Evolutionary conservation across 2,113 vertebrate genomes (phyloP), one percentile per base, ranked within the genome.

Genomic region (Micronycteris hirsuta): DNA sequence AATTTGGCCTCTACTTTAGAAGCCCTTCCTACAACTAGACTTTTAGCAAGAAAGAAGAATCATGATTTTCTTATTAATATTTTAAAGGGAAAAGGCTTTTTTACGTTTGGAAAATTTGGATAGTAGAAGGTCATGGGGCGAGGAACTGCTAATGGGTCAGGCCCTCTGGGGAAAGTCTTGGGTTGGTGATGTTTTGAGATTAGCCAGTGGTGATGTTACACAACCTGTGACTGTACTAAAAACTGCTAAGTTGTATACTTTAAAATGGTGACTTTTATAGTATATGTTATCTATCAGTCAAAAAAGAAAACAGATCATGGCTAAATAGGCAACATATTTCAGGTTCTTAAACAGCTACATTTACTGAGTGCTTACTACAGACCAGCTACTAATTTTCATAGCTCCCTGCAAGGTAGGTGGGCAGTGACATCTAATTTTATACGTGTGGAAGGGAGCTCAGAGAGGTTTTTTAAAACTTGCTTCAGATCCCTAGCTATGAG

Each of bases 311-410:
- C 76, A 86, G 9, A n/a, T 14, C 28, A 76, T 33, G 33, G 3
- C 83, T 94, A 96, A 86, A 97, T 95, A 91, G 94, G 86, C 97
- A 96, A 94, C 91, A 33, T 91, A 88, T 94, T 85, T 96, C 95
- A 88, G 63, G 47, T 67, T 73, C n/a, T 74, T 38, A 47, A 87
- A 10, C 16, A 76, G 36, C 49, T 88, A 74, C 36, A 80, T 56
- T 70, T 81, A 31, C 70, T 54, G 20, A 73, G 56, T 33, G 20
- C 31, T 90, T 78, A 11, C 68, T 86, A 5, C 2, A 13, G 52
- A 38, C 45, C 12, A 71, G 83, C 54, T 65, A 47, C 65, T 86
- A 36, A 26, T 92, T 78, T 83, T 54, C 88, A 33, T 9, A 67
- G 81, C 20, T 33, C 14, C 38, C 38, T 74, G n/a, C 8, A 15